phyloP scores from a whole-genome alignment of 2,888 invertebrate genomes.

The Crepidodera aurea region DNA sequence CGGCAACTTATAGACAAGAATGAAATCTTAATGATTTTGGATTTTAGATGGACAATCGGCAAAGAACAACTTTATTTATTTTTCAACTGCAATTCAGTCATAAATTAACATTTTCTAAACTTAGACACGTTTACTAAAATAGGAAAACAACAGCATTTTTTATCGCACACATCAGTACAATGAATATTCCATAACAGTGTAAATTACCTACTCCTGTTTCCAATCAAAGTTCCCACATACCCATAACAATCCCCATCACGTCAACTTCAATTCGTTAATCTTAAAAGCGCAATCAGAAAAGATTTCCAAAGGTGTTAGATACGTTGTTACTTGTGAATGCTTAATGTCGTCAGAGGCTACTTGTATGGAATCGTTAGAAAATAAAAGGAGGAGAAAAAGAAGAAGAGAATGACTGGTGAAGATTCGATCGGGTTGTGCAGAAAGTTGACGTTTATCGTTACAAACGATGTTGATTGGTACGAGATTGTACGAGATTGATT shows the following conservation, averaged over 20 bases:
- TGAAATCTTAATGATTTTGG: no score
- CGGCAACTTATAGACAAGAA: no score
- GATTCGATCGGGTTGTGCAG: slow-evolving; percentile 1
- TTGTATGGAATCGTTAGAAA: neutral
- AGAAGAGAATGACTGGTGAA: neutral
- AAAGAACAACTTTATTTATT: no score
- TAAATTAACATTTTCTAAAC: no score
- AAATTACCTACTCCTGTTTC: no score
- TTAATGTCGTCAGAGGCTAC: neutral
- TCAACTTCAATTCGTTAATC: neutral
- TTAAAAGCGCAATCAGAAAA: neutral
- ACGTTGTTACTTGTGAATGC: neutral
- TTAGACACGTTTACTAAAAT: no score
- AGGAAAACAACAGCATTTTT: no score
- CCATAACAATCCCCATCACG: neutral
- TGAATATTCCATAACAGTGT: no score
- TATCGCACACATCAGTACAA: no score
- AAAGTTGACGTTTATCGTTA: slow-evolving; percentile 10
- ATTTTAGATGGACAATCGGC: no score
- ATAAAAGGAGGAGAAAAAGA: neutral
- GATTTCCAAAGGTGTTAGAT: slow-evolving; percentile 5
- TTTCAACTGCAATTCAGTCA: no score
- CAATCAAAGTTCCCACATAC: neutral
- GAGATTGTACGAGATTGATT: neutral
- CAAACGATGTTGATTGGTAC: slow-evolving; percentile 8